These are phyloP conservation scores for Varecia variegata DNA, from an alignment of 2,797 vertebrate species.

Conservation along the genomic window DNA sequence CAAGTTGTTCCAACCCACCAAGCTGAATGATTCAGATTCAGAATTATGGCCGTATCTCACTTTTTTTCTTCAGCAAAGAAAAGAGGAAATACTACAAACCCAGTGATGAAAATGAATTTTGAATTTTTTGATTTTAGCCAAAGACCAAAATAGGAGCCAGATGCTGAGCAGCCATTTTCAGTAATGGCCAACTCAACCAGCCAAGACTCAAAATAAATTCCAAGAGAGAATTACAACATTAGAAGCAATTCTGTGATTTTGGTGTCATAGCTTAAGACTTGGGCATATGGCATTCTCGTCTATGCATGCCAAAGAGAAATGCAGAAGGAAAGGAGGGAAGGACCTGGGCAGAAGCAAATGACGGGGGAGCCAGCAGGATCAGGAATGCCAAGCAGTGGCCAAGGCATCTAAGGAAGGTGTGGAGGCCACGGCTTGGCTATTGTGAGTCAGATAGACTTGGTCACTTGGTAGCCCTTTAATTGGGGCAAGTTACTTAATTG, in stretches of 20 bases:
- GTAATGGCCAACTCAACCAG: constrained; percentile 34
- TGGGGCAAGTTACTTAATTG: not conserved
- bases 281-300: not conserved
- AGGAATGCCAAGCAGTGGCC: not conserved
- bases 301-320: not conserved
- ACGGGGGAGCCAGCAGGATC: not conserved
- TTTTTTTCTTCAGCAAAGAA: constrained; percentile 8
- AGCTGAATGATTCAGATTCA: constrained; percentile 36
- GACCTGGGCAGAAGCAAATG: not conserved
- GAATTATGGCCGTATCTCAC: not conserved
- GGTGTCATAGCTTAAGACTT: not conserved
- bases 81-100: constrained; percentile 44
- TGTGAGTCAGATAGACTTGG: not conserved
- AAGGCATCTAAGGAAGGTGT: not conserved
- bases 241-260: constrained; percentile 24
- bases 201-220: constrained; percentile 47
- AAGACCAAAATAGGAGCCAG: constrained; percentile 49
- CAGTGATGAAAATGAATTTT: constrained; percentile 43
- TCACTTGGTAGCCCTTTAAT: not conserved
- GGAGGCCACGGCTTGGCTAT: not conserved
- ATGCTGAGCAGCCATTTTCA: constrained; percentile 37
- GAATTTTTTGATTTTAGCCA: constrained; percentile 32
- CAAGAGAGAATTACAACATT: constrained; percentile 22
- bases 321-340: not conserved
- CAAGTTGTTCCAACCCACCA: constrained; percentile 3